Base-by-base conservation (phyloP, 2,113 vertebrate genomes). In the Mellivora capensis region DNA sequence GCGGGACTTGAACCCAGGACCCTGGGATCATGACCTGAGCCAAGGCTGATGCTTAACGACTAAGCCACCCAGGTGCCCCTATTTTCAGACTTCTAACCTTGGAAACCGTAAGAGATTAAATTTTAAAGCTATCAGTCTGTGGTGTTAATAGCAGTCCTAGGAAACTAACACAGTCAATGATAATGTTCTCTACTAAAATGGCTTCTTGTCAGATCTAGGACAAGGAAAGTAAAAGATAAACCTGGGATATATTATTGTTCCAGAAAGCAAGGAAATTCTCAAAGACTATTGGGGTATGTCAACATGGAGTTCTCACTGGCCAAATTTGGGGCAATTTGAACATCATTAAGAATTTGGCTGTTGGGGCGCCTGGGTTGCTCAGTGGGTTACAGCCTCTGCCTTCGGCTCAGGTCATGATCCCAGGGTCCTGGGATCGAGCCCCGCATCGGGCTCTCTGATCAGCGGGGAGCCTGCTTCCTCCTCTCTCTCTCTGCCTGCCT, bases 271-370 rank as follows among this genome's bases (percentile, higher is more conserved):
- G 37, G 29, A 77, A 89, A 37, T 67, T 37, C 84, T 76, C 39
- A n/a, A 57, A 89, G 57, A 76, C 42, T 72, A n/a, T 1, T 64
- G 2, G 49, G 17, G 13, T 67, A 39, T 34, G 77, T 64, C n/a
- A 72, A 76, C 72, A 87, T 74, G 21, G 42, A 81, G n/a, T 27
- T 80, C n/a, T 61, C 61, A 64, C 1, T 77, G 29, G 69, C 29
- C n/a, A 87, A 87, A 82, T 87, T 29, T 62, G 37, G 94, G 42
- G 87, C 37, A 93, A 93, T 88, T 39, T 96, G n/a, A 67, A 39
- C 11, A 88, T 76, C 39, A 69, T 15, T 47, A 87, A 95, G n/a
- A 57, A 57, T 57, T 20, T 57, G 18, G 21, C 54, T 57, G 18
- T 57, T 21, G 18, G 54, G 54, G 54, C 2, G 18, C 54, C 54